Base-by-base conservation (phyloP, 2,113 vertebrate genomes). In the Xenopus laevis region DNA sequence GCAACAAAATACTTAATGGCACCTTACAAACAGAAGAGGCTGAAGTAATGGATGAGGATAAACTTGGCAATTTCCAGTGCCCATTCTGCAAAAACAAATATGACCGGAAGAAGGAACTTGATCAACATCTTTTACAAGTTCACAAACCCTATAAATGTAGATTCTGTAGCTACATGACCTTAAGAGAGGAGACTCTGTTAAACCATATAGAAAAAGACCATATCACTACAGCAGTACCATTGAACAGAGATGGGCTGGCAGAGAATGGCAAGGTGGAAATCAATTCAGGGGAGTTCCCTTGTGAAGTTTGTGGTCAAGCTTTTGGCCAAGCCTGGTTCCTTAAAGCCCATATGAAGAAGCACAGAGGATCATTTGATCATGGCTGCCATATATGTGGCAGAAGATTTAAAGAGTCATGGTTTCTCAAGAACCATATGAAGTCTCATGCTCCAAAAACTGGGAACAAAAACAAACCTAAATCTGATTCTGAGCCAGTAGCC, bases 361-460 rank as follows among this genome's bases (percentile, higher is more conserved):
- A 98, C 53, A 85, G 93, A 0, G 94, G 93, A 12, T 93, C 95
- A 64, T 91, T 97, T 70, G 95, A 96, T 82, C 95, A 98, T 0
- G 93, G 94, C 71, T 98, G 96, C 84, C 92, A 93, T 55, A 92
- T 98, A 71, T 98, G 96, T 13, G 95, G 95, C 62, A 89, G 96
- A 17, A 87, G 94, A 33, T 98, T 98, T 90, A 94, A 96, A 0
- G 96, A 98, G 84, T 93, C 95, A 15, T 98, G 96, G 96, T 98
- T 97, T 78, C 94, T 98, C 47, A 97, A 96, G 85, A 97, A 95
- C 79, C 96, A 98, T 81, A 98, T 98, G 96, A 98, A 97, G 87
- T 94, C 95, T 0, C 96, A 98, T 0, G 93, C 91, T 78, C 89
- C 94, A 60, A 92, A 86, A 84, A 80, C 89, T 0, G 91, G 87